Conservation (phyloP, 1,140 invertebrate genomes). For the Papilio aristodemus region DNA sequence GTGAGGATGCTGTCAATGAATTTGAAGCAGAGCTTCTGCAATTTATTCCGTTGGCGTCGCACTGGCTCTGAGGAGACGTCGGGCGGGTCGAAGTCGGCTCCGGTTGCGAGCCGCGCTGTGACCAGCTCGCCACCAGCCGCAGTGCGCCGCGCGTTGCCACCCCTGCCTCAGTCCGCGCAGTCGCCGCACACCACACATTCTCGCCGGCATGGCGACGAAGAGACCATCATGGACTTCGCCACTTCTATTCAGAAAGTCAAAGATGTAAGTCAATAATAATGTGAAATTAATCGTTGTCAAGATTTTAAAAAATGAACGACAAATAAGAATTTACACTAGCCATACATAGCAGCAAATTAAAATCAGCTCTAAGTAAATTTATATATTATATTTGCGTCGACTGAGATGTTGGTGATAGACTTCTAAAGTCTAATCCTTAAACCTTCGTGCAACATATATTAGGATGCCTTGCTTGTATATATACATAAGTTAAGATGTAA, state of each 20-base stretch:
- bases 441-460: too few species aligned
- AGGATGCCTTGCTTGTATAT: too few species aligned
- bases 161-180: constrained; percentile 82
- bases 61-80: constrained; percentile 50
- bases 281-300: too few species aligned
- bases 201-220: too few species aligned
- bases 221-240: constrained; percentile 95
- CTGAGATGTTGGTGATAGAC: not conserved
- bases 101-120: not conserved
- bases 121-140: constrained; percentile 44
- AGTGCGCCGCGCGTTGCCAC: constrained; percentile 88
- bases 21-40: constrained; percentile 92
- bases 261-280: constrained; percentile 85
- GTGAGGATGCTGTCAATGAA: constrained; percentile 84
- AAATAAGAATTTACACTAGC: too few species aligned
- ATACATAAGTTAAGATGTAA: not conserved
- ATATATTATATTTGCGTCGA: not conserved
- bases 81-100: constrained; percentile 75
- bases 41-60: constrained; percentile 87
- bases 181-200: constrained; percentile 62
- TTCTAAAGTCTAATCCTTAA: not conserved
- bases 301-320: too few species aligned
- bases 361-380: too few species aligned
- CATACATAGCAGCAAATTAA: too few species aligned
- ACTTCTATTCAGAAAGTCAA: constrained; percentile 96